A percentile compares a stretch with the other conserved stretches of the same genome.
Conservation (phyloP, 2,888 invertebrate species). For the Eledona agricola region DNA sequence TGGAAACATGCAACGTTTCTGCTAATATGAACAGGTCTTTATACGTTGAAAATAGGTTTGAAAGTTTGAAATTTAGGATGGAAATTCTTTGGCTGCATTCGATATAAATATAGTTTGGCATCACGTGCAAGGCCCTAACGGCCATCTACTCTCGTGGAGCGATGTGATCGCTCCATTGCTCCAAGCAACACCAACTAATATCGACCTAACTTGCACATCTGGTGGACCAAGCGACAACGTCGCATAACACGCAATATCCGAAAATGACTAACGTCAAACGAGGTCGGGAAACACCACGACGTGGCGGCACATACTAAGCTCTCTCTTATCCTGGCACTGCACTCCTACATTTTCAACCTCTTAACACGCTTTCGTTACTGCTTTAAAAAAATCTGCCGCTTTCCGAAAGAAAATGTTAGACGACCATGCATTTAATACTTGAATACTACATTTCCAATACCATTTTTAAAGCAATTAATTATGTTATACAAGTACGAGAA, state of each 20-base stretch:
- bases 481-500: too few relatives aligned
- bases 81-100: constrained; percentile 30
- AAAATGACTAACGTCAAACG: constrained; percentile 23
- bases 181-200: constrained; percentile 36
- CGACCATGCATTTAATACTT: too few relatives aligned
- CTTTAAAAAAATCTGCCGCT: too few relatives aligned
- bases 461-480: too few relatives aligned
- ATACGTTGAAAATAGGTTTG: constrained; percentile 27
- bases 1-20: constrained; percentile 24
- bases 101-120: constrained; percentile 32
- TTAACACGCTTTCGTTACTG: too few relatives aligned
- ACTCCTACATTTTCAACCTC: constrained; percentile 8
- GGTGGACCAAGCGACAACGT: constrained; percentile 23
- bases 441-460: too few relatives aligned
- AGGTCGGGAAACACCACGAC: constrained; percentile 6
- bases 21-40: constrained; percentile 25
- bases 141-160: constrained; percentile 33
- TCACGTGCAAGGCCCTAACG: constrained; percentile 36
- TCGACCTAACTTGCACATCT: constrained; percentile 35
- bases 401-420: too few relatives aligned
- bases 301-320: constrained; percentile 24
- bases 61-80: constrained; percentile 30
- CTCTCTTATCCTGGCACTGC: constrained; percentile 12
- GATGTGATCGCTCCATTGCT: constrained; percentile 37
- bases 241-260: constrained; percentile 24